Conservation (phyloP, 2,888 invertebrate species). For the Xestia c-nigrum region DNA sequence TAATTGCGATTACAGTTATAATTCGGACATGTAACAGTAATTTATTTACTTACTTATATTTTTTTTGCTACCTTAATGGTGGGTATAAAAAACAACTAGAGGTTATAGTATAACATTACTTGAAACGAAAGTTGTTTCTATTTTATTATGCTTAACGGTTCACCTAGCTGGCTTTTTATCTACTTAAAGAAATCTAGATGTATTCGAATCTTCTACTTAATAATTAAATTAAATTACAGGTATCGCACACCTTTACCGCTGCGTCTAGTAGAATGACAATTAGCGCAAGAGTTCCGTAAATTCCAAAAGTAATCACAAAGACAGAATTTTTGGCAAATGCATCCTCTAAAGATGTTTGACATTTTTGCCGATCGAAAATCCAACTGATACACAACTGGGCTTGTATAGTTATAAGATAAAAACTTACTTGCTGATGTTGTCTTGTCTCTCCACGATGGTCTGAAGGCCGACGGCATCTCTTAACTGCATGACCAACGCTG, state of each 20-base stretch:
- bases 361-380: not conserved
- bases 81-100: conserved; percentile 3
- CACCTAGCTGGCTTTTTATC: not conserved
- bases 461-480: conserved; percentile 95
- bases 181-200: not conserved
- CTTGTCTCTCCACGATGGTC: conserved; percentile 93
- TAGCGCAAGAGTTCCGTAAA: not conserved
- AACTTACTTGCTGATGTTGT: conserved; percentile 93
- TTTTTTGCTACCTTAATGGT: conserved; percentile 37
- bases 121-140: conserved; percentile 32
- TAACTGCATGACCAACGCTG: conserved; percentile 96
- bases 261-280: not conserved
- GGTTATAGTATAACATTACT: not conserved
- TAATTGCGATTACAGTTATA: conserved; percentile 53
- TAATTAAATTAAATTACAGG: not conserved
- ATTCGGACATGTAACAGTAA: conserved; percentile 30
- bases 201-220: not conserved
- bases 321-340: not conserved
- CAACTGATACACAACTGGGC: not conserved
- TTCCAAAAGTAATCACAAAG: not conserved
- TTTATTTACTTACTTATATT: not conserved
- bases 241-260: not conserved
- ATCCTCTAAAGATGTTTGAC: not conserved
- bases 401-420: not conserved
- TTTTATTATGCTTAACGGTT: conserved; percentile 35